Evolutionary conservation across 1,140 invertebrate species (phyloP).

Genomic region (Thereuonema tuberculata): DNA sequence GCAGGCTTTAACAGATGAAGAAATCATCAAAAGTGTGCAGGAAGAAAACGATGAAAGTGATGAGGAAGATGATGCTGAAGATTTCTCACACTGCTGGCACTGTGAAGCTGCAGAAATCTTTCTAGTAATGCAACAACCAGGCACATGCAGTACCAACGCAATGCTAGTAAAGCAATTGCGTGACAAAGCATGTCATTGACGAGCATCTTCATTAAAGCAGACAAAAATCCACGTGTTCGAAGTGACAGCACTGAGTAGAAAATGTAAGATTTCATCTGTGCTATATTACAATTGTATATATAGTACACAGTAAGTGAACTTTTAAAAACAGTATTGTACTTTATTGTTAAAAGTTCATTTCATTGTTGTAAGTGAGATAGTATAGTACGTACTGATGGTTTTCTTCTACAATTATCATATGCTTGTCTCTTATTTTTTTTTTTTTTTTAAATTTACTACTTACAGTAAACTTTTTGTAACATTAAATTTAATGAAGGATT

Average conservation of each 20-base stretch:
- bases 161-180: neutral
- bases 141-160: neutral
- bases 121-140: neutral
- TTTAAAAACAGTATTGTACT: neutral
- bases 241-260: neutral
- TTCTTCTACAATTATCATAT: too few relatives aligned
- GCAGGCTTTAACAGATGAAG: neutral
- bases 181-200: neutral
- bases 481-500: neutral
- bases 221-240: neutral
- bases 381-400: too few relatives aligned
- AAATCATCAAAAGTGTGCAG: neutral
- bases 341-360: neutral
- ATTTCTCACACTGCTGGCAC: neutral
- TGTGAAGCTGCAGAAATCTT: neutral
- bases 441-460: neutral
- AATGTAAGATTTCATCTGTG: too few relatives aligned
- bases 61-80: neutral
- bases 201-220: neutral
- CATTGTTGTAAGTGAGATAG: neutral
- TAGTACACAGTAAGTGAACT: neutral
- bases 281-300: neutral
- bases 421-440: too few relatives aligned
- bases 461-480: neutral
- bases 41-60: neutral